Conservation (phyloP, 2,888 invertebrate species). For the Zaprionus obscuricornis region DNA sequence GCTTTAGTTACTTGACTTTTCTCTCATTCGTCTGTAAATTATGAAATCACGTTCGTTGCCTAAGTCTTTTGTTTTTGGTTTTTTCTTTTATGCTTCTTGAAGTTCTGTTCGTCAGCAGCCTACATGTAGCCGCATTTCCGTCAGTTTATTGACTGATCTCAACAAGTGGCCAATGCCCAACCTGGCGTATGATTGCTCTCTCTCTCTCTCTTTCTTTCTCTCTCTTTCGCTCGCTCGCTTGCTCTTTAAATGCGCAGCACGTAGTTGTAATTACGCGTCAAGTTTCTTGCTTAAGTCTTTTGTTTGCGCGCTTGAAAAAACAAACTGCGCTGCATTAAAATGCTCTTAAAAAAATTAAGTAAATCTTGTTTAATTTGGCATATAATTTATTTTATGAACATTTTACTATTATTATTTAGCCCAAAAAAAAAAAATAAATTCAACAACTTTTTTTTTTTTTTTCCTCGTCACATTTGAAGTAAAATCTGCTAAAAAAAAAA, state of each 20-base stretch:
- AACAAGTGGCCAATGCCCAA: slow-evolving; percentile 34
- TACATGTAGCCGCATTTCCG: slow-evolving; percentile 48
- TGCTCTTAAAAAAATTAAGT: neutral
- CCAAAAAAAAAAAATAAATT: too few species aligned
- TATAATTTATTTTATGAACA: too few species aligned
- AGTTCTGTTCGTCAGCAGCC: slow-evolving; percentile 32
- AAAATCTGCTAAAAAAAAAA: too few species aligned
- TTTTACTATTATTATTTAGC: too few species aligned
- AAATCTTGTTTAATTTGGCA: slow-evolving; percentile 14
- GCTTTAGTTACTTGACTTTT: slow-evolving; percentile 35
- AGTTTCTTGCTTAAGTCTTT: slow-evolving; percentile 73
- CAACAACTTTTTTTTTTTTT: too few species aligned
- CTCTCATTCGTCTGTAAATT: slow-evolving; percentile 54
- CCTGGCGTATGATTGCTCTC: slow-evolving; percentile 33
- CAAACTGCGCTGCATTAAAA: neutral
- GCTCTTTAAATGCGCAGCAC: slow-evolving; percentile 52
- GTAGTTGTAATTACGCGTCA: slow-evolving; percentile 52
- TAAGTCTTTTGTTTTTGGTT: slow-evolving; percentile 56
- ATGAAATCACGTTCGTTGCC: slow-evolving; percentile 58
- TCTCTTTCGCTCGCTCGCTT: neutral
- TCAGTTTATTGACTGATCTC: slow-evolving; percentile 51
- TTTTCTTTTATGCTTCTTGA: slow-evolving; percentile 8
- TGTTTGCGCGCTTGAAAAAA: too few species aligned
- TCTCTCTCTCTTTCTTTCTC: neutral
- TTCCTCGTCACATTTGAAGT: too few species aligned